Evolutionary conservation across 2,113 vertebrate species (phyloP), one percentile per base, ranked within the genome.

Genomic region (Crotalus helleri): DNA sequence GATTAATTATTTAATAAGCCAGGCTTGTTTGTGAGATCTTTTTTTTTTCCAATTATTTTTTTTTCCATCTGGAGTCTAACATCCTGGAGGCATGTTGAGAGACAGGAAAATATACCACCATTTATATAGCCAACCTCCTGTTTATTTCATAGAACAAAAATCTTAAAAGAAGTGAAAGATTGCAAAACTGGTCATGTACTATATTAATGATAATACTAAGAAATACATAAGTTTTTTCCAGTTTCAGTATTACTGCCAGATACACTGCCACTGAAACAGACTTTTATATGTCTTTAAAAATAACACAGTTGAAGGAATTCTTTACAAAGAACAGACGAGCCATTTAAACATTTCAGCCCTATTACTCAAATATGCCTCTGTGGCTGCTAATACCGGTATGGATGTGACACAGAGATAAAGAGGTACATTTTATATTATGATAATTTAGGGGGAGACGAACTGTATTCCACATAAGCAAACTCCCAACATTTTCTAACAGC

Each of bases 1-100:
- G 86, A 92, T 92, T 92, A 92, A 92, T 92, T 92, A 92, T 88
- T 88, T 92, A 92, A 69, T 88, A 26, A 69, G 86, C 29, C 23
- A 55, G 58, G 59, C 49, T 88, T 55, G 33, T 88, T 92, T 69
- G 86, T 69, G 51, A 74, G 49, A 26, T 74, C 3, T 19, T 29
- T 64, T 17, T 64, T 55, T 74, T 44, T 44, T 6, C 39, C 89
- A n/a, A 29, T 91, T 19, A 57, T 2, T n/a, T 21, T 57, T 19
- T 29, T 49, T 10, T 5, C 59, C 13, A 29, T 88, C 33, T 88
- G n/a, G 86, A 4, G 11, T 87, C 57, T 33, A 12, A 24, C 3
- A 64, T 92, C 58, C 46, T 64, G 2, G 64, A 44, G 13, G n/a
- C 3, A 24, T 74, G 49, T 11, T 92, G 59, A 44, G 59, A 26